A percentile compares a stretch with the other conserved stretches of the same genome.
These are phyloP conservation scores for Mesoclemmys tuberculata DNA, from an alignment of 2,113 vertebrate species.

Conservation along the genomic window DNA sequence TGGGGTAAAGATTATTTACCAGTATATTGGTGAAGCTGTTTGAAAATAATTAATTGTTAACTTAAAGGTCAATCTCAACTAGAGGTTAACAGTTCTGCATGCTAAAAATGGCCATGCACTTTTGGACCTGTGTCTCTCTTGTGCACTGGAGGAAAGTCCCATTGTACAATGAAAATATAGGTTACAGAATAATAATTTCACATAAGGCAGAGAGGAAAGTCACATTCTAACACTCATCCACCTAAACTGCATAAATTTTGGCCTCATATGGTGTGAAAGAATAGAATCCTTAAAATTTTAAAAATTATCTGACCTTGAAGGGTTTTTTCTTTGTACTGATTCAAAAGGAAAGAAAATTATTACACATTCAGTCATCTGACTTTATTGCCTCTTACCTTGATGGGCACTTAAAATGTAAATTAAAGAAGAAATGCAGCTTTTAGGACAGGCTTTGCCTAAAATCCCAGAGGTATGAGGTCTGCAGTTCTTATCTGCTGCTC, in stretches of 20 bases:
- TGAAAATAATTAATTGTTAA: background rate
- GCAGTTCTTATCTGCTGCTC: slow-evolving; percentile 58
- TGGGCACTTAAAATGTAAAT: slow-evolving; percentile 69
- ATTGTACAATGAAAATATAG: background rate
- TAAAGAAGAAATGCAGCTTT: slow-evolving; percentile 47
- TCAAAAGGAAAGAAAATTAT: slow-evolving; percentile 52
- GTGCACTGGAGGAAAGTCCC: background rate
- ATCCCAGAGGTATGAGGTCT: slow-evolving; percentile 5
- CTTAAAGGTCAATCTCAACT: background rate
- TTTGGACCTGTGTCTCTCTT: background rate
- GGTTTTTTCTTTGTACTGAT: slow-evolving; percentile 2
- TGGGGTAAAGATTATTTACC: background rate
- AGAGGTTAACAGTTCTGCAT: background rate
- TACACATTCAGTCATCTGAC: slow-evolving; percentile 53
- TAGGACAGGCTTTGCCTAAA: slow-evolving; percentile 42
- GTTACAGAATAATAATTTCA: slow-evolving; percentile 20
- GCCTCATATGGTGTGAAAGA: slow-evolving; percentile 8
- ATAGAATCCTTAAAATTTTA: slow-evolving; percentile 17
- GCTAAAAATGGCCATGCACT: background rate
- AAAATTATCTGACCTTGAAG: slow-evolving; percentile 66
- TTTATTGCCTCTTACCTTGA: slow-evolving; percentile 53
- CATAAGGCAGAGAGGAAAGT: background rate
- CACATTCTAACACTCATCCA: slow-evolving; percentile 4
- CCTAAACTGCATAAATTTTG: slow-evolving; percentile 37
- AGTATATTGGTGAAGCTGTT: background rate